Conservation (phyloP, 2,888 invertebrate genomes). For the Dichetophora obliterata region DNA sequence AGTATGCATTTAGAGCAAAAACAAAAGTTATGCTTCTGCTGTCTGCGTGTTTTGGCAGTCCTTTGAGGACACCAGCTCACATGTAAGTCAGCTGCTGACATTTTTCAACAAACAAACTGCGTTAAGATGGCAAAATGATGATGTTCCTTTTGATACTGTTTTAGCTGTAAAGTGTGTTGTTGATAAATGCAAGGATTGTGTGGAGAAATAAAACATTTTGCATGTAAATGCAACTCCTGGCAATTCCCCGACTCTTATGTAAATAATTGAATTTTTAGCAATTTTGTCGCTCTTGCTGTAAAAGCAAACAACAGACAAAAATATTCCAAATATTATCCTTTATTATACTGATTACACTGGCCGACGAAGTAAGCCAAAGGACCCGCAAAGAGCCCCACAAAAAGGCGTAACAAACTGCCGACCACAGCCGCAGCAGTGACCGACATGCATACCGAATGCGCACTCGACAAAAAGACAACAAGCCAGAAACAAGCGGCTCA, state of each 20-base stretch:
- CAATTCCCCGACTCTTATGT: background rate
- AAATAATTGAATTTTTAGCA: background rate
- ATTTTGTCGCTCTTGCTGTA: background rate
- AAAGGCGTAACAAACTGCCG: too few species aligned
- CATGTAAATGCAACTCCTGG: too few species aligned
- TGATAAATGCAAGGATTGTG: too few species aligned
- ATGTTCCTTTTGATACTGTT: background rate
- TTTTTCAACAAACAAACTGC: background rate
- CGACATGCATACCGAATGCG: too few species aligned
- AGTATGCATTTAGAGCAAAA: too few species aligned
- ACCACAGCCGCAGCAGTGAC: too few species aligned
- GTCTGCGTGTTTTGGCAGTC: background rate
- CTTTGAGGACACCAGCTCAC: background rate
- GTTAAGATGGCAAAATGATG: background rate
- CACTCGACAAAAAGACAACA: background rate
- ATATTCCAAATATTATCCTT: too few species aligned
- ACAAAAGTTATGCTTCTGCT: background rate
- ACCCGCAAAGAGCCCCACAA: too few species aligned
- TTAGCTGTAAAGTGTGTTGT: too few species aligned
- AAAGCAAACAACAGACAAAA: background rate
- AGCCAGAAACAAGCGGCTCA: background rate
- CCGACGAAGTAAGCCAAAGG: too few species aligned
- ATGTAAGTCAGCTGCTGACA: constrained; percentile 2
- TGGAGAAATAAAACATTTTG: too few species aligned
- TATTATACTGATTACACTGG: too few species aligned